phyloP scores from a whole-genome alignment of 2,797 vertebrate species.

The Microctenopoma steveboyesi region DNA sequence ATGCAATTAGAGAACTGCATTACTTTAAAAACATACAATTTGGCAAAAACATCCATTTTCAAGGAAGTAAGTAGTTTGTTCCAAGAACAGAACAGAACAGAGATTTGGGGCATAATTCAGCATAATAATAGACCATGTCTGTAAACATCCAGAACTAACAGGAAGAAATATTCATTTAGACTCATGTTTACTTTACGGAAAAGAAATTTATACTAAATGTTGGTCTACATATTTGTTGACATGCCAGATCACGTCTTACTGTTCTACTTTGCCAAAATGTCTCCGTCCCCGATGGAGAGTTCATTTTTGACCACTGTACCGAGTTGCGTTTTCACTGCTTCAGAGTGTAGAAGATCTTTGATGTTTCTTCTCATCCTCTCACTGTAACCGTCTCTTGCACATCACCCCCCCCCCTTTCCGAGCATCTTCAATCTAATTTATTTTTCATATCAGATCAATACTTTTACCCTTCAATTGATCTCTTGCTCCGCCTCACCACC shows the following conservation, averaged over 20 bases:
- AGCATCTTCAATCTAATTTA: slow-evolving; percentile 1
- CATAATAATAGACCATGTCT: slow-evolving; percentile 21
- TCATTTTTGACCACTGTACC: background rate
- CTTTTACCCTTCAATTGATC: slow-evolving; percentile 20
- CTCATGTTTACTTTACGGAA: background rate
- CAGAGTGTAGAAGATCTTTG: slow-evolving; percentile 1
- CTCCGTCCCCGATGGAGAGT: background rate
- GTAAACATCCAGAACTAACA: background rate
- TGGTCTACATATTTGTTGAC: background rate
- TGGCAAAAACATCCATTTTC: slow-evolving; percentile 31
- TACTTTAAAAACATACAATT: background rate
- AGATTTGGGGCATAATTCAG: slow-evolving; percentile 19
- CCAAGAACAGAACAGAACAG: slow-evolving; percentile 7
- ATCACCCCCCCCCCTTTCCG: slow-evolving; percentile 8
- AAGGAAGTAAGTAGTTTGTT: slow-evolving; percentile 34
- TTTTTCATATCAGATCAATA: slow-evolving; percentile 36
- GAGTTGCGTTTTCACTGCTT: background rate
- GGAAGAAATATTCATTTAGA: background rate
- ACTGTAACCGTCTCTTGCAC: background rate
- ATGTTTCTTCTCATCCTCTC: background rate
- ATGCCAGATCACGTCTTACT: background rate
- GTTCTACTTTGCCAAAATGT: background rate
- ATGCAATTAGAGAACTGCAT: slow-evolving; percentile 13
- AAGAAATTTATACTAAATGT: background rate
- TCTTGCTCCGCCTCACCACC: slow-evolving; percentile 19